Percentiles rank a stretch among this genome's conserved stretches.
These are phyloP conservation scores for Drosophila miranda DNA, from an alignment of 1,140 invertebrate species.

Conservation along the genomic window DNA sequence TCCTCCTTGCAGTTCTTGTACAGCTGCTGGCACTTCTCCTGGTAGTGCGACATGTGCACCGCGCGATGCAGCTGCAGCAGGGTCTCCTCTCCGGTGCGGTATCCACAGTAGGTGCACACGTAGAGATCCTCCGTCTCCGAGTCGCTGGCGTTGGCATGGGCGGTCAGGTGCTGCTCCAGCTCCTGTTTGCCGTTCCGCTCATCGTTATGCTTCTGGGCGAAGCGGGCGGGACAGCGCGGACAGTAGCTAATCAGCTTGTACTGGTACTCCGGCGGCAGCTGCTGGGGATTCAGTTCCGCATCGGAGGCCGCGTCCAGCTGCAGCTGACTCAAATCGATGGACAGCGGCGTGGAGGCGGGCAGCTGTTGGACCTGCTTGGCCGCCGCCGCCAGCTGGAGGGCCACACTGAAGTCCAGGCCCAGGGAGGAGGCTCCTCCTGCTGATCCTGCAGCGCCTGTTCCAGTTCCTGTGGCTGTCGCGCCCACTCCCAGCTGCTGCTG, in stretches of 20 bases:
- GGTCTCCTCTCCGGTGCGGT: conserved; percentile 87
- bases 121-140: conserved; percentile 71
- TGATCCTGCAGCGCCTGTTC: conserved; percentile 5
- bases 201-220: conserved; percentile 85
- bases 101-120: conserved; percentile 91
- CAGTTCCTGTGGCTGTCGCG: conserved; percentile 6
- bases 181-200: conserved; percentile 60
- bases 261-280: conserved; percentile 78
- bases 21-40: conserved; percentile 89
- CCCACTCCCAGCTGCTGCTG: conserved; percentile 53
- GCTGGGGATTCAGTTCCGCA: conserved; percentile 39
- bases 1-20: conserved; percentile 87
- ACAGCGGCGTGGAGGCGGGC: conserved; percentile 41
- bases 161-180: conserved; percentile 85
- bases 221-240: conserved; percentile 89
- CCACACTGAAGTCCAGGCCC: conserved; percentile 82
- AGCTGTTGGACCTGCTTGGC: conserved; percentile 59
- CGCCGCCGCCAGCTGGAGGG: conserved; percentile 82
- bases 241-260: conserved; percentile 83
- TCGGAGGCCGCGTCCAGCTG: conserved; percentile 42
- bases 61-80: conserved; percentile 89
- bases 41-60: conserved; percentile 92
- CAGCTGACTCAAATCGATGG: conserved; percentile 58
- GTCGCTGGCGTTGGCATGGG: conserved; percentile 83
- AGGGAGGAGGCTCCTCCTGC: not conserved